Evolutionary conservation across 2,888 invertebrate genomes (phyloP), one percentile per base, ranked within the genome.

Genomic region (Sipha maydis): DNA sequence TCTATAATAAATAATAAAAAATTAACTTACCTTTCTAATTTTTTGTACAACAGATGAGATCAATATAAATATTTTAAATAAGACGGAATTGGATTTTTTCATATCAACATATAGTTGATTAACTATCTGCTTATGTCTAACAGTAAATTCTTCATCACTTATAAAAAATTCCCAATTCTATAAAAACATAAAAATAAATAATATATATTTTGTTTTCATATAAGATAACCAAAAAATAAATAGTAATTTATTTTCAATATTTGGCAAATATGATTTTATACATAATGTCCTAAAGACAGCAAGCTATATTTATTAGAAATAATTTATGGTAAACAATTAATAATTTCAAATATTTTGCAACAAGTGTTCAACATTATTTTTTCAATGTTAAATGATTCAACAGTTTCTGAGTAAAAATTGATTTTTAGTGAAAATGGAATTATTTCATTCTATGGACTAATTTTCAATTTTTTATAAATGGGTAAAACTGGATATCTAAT

Each of bases 131-230:
- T 92, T 91, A 85, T 97, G 92, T 90, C 96, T 95, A 77, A 93
- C 92, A 92, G 96, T 95, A 92, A 98, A 98, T 85, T 95, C 94
- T 90, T 94, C 93, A 90, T 95, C 94, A 90, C 94, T 94, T 88
- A 97, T 96, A 92, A 95, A 97, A 84, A 98, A 93, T 90, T 96
- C 94, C 98, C 98, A 98, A 91, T 97, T 94, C 97, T 96, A 91
- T 41, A 92, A 92, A 92, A 86, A 85, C 88, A 91, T 90, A 56
- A 78, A 89, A 83, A 71, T 14, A 54, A 67, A 89, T 67, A 56
- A 89, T 67, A 54, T 77, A 4, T 75, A 34, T 21, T 38, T 34
- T 38, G 7, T 34, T 75, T 21, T 9, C 7, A 61, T 41, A 5
- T 8, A 41, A 41, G 41, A 3, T 56, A 3, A 19, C 11, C 11